Conservation (phyloP, 2,113 vertebrate species). For the Uria lomvia region DNA sequence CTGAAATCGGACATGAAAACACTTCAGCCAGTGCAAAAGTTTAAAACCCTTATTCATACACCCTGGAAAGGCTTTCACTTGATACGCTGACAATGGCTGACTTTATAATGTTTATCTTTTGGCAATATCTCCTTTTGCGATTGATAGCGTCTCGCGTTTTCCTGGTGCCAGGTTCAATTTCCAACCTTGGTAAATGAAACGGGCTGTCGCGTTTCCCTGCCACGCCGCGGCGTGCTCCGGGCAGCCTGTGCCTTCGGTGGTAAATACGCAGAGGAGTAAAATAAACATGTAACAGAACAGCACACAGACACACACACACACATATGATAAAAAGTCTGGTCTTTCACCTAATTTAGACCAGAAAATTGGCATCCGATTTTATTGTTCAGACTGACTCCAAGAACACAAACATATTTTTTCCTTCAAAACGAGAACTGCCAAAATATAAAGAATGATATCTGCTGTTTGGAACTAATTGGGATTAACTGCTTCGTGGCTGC, state of each 20-base stretch:
- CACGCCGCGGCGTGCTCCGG: conserved; percentile 13
- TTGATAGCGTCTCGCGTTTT: neutral
- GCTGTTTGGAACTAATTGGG: conserved; percentile 37
- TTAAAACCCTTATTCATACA: conserved; percentile 35
- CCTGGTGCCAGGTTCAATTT: conserved; percentile 48
- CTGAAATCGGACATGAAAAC: conserved; percentile 4
- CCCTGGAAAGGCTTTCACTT: conserved; percentile 4
- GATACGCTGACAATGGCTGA: neutral
- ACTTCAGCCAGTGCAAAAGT: conserved; percentile 33
- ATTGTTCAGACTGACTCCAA: conserved; percentile 57
- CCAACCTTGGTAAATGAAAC: neutral
- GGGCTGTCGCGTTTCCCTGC: conserved; percentile 24
- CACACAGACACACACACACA: conserved; percentile 32
- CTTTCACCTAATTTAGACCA: conserved; percentile 68
- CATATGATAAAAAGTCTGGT: conserved; percentile 35
- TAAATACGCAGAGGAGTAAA: conserved; percentile 2
- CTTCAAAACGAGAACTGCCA: conserved; percentile 28
- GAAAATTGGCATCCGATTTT: conserved; percentile 66
- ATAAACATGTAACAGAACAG: conserved; percentile 24
- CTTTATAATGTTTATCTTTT: conserved; percentile 55
- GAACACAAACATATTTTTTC: conserved; percentile 65
- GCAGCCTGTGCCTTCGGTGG: neutral
- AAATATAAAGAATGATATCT: conserved; percentile 59
- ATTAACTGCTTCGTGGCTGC: conserved; percentile 45
- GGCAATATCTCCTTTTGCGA: conserved; percentile 33